Conservation (phyloP, 2,113 vertebrate species). For the Blennius ocellaris region DNA sequence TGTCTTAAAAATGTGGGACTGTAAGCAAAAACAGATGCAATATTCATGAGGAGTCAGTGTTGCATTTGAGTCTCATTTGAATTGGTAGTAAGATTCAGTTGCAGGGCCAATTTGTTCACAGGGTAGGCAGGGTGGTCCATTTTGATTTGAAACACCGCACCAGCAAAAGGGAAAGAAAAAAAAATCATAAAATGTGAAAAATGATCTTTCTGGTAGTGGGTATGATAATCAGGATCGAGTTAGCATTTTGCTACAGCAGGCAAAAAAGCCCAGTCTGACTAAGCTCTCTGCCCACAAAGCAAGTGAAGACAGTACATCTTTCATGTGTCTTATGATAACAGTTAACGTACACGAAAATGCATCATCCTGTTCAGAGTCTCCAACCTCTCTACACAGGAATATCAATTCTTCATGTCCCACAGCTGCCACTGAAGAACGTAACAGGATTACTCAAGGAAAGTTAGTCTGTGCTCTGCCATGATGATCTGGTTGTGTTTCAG, state of each 20-base stretch:
- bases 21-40: constrained; percentile 39
- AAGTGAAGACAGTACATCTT: constrained; percentile 27
- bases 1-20: constrained; percentile 13
- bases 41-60: constrained; percentile 46
- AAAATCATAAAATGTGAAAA: constrained; percentile 62
- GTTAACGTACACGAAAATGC: constrained; percentile 22
- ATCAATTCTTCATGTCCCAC: constrained; percentile 7
- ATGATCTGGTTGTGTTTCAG: neutral
- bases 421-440: neutral
- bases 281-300: constrained; percentile 21
- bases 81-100: constrained; percentile 38
- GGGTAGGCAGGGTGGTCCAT: constrained; percentile 40
- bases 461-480: no score
- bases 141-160: constrained; percentile 55
- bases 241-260: constrained; percentile 60
- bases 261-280: constrained; percentile 51
- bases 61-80: constrained; percentile 43
- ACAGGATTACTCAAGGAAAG: constrained; percentile 2
- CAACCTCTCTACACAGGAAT: constrained; percentile 1
- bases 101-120: constrained; percentile 44
- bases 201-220: constrained; percentile 40
- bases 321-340: constrained; percentile 13
- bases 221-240: constrained; percentile 62
- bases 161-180: constrained; percentile 38
- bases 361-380: constrained; percentile 28